Base-by-base conservation (phyloP, 2,888 invertebrate genomes). In the Drosophila picticornis region DNA sequence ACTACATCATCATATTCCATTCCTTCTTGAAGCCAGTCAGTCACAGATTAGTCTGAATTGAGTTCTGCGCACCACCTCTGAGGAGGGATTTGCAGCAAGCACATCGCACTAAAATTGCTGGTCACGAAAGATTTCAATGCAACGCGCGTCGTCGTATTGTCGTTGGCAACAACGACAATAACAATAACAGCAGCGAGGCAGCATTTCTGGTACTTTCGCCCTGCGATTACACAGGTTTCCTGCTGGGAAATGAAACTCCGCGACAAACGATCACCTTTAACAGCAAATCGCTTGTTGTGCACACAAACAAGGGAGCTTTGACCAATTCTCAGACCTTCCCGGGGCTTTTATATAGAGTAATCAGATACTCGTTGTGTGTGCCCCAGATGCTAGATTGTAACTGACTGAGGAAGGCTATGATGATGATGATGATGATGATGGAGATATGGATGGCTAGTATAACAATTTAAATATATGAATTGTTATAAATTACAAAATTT, bases 1-100 rank as follows among this genome's bases (percentile, higher is more conserved):
- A 59, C 50, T 38, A 31, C 31, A 34, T 32, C 46, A 9, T 46
- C 25, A 46, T 25, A 25, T 13, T 16, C 1, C 25, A 46, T 46
- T 46, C 16, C 46, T 71, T 9, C 31, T 38, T 34, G 19, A 19
- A 11, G 60, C 53, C 76, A 90, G 92, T 93, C 93, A 93, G 93
- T 93, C 91, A 91, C 93, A 93, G 93, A 93, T 93, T 93, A 93
- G 93, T 93, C 93, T 93, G 93, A 94, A 93, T 93, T 93, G 93
- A 93, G 93, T 93, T 93, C 93, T 93, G 86, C 93, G 84, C 78
- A 64, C 57, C 76, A 51, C 69, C 36, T 11, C 29, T n/a, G 19
- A 22, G 9, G 31, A 40, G 56, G 43, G 59, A 38, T 59, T 75
- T 84, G 90, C 88, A 93, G 93, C 93, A 90, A 93, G 93, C 93